Percentiles rank a stretch among this genome's conserved stretches.
These are phyloP conservation scores for Drosophila paramelanica DNA, from an alignment of 2,888 invertebrate species.

Conservation along the genomic window DNA sequence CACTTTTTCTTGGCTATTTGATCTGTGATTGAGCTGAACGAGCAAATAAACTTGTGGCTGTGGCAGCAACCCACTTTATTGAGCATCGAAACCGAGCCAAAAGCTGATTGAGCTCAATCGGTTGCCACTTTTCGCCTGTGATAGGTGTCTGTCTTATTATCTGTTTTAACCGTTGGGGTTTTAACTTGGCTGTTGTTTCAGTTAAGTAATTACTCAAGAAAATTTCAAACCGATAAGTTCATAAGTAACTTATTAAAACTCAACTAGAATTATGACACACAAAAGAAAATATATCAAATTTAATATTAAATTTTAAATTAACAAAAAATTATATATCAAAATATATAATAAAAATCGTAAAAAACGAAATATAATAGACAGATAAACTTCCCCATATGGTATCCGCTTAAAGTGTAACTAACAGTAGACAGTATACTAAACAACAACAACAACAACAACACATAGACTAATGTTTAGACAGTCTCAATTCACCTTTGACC, in stretches of 20 bases:
- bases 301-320: no score
- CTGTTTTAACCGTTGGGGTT: constrained; percentile 28
- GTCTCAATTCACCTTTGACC: constrained; percentile 27
- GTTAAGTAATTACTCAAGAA: constrained; percentile 7
- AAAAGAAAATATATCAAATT: no score
- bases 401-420: not conserved
- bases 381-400: not conserved
- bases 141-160: constrained; percentile 43
- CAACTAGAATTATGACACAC: no score
- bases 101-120: constrained; percentile 53
- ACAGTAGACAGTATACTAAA: constrained; percentile 3
- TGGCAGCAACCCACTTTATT: constrained; percentile 33
- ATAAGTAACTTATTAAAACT: no score
- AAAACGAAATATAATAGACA: no score
- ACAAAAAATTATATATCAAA: no score
- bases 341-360: no score
- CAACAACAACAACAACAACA: constrained; percentile 14
- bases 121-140: constrained; percentile 16
- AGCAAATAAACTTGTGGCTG: constrained; percentile 72
- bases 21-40: constrained; percentile 76
- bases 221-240: not conserved
- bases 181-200: constrained; percentile 4
- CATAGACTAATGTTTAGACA: not conserved
- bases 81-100: constrained; percentile 41
- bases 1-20: constrained; percentile 70